These are phyloP conservation scores for Merodon equestris DNA, from an alignment of 2,888 invertebrate genomes.

Conservation along the genomic window DNA sequence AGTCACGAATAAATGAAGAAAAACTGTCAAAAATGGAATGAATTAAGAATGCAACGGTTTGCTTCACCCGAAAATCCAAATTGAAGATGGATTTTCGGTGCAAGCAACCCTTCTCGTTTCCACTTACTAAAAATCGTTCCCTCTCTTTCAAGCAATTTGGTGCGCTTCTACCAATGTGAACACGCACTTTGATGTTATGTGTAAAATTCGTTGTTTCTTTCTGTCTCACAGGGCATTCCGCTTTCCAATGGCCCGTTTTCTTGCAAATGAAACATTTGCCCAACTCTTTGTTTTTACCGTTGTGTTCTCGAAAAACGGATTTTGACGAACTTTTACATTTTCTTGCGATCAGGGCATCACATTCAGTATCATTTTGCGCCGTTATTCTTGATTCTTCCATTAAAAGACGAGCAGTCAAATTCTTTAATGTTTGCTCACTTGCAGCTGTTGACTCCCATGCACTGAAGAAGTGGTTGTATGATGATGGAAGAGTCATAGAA, in stretches of 20 bases:
- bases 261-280: slow-evolving; percentile 63
- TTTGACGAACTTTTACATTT: slow-evolving; percentile 11
- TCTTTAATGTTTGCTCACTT: slow-evolving; percentile 26
- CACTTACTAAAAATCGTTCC: too few relatives aligned
- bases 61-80: too few relatives aligned
- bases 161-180: too few relatives aligned
- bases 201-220: slow-evolving; percentile 13
- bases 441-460: slow-evolving; percentile 5
- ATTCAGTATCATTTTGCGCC: slow-evolving; percentile 15
- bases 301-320: not conserved
- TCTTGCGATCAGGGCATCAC: slow-evolving; percentile 9
- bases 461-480: slow-evolving; percentile 14
- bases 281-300: slow-evolving; percentile 2
- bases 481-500: slow-evolving; percentile 34
- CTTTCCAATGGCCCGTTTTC: slow-evolving; percentile 64
- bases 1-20: too few relatives aligned
- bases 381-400: slow-evolving; percentile 35
- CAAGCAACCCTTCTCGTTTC: too few relatives aligned
- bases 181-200: slow-evolving; percentile 2
- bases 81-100: too few relatives aligned
- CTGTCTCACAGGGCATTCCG: slow-evolving; percentile 46
- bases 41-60: too few relatives aligned
- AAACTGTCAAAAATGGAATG: too few relatives aligned
- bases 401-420: slow-evolving; percentile 28
- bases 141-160: too few relatives aligned